These are phyloP conservation scores for Drosophila prolongata DNA, from an alignment of 2,888 invertebrate species.

Conservation along the genomic window DNA sequence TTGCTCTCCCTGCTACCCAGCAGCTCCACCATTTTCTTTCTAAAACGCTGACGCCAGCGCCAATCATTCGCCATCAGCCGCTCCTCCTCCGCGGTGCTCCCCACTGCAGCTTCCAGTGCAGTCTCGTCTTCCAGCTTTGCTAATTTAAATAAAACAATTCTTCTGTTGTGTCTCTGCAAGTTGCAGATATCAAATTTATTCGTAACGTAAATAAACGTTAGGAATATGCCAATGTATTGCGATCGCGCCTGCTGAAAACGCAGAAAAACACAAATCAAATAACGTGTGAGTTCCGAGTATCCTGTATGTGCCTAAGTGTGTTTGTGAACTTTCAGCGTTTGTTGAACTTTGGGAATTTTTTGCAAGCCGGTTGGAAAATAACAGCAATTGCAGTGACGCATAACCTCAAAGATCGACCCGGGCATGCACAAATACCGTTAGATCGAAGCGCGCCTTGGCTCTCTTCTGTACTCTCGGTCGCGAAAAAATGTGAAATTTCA, in stretches of 20 bases:
- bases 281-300: conserved; percentile 35
- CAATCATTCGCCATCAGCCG: conserved; percentile 60
- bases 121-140: conserved; percentile 26
- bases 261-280: conserved; percentile 27
- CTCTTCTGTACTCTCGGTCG: not conserved
- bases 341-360: conserved; percentile 63
- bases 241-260: conserved; percentile 58
- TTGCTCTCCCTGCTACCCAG: conserved; percentile 29
- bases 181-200: conserved; percentile 72
- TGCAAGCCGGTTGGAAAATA: conserved; percentile 54
- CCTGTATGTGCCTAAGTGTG: conserved; percentile 14
- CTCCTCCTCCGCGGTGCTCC: conserved; percentile 51
- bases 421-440: conserved; percentile 62
- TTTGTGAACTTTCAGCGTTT: conserved; percentile 44
- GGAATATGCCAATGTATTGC: conserved; percentile 53
- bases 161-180: conserved; percentile 25
- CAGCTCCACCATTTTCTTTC: conserved; percentile 76
- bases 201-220: conserved; percentile 54
- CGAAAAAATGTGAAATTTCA: conserved; percentile 62
- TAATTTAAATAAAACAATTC: conserved; percentile 35
- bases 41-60: conserved; percentile 70
- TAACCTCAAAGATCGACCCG: conserved; percentile 60
- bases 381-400: conserved; percentile 40
- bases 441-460: conserved; percentile 40
- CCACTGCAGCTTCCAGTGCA: conserved; percentile 48